A percentile compares a stretch with the other conserved stretches of the same genome.
phyloP scores from a whole-genome alignment of 2,113 vertebrate species.

The Rattus rattus region DNA sequence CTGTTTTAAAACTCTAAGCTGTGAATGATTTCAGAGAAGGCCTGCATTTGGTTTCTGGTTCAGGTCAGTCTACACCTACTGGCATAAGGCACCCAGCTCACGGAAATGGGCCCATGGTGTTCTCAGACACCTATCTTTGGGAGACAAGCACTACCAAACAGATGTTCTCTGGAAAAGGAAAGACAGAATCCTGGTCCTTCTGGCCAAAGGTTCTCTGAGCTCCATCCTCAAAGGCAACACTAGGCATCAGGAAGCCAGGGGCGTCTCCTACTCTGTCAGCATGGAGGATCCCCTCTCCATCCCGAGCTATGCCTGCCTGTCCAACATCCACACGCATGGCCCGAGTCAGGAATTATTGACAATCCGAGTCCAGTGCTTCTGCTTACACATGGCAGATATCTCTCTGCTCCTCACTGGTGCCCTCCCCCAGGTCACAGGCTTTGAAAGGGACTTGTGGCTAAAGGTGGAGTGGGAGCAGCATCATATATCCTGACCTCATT shows the following conservation, averaged over 20 bases:
- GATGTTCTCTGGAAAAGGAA: conserved; percentile 40
- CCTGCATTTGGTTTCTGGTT: neutral
- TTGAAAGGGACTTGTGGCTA: neutral
- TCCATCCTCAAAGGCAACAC: conserved; percentile 15
- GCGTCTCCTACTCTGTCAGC: no score
- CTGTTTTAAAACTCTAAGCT: conserved; percentile 46
- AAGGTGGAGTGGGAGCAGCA: rapidly evolving
- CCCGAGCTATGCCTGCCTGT: neutral
- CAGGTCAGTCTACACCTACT: conserved; percentile 54
- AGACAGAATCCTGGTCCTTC: neutral
- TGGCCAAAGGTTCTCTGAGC: neutral
- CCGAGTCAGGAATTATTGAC: neutral
- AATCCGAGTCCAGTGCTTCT: neutral
- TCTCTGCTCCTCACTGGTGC: neutral
- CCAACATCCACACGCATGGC: neutral
- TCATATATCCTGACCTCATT: neutral
- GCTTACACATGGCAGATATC: neutral
- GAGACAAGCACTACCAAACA: conserved; percentile 63
- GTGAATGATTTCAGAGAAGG: conserved; percentile 39
- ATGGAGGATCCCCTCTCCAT: neutral
- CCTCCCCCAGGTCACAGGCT: neutral
- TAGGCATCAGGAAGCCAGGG: neutral
- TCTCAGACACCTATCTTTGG: conserved; percentile 60
- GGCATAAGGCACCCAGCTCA: conserved; percentile 55
- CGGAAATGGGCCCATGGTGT: conserved; percentile 1